A percentile compares a stretch with the other conserved stretches of the same genome.
Evolutionary conservation across 2,888 invertebrate species (phyloP).

Genomic region (Plutella xylostella): DNA sequence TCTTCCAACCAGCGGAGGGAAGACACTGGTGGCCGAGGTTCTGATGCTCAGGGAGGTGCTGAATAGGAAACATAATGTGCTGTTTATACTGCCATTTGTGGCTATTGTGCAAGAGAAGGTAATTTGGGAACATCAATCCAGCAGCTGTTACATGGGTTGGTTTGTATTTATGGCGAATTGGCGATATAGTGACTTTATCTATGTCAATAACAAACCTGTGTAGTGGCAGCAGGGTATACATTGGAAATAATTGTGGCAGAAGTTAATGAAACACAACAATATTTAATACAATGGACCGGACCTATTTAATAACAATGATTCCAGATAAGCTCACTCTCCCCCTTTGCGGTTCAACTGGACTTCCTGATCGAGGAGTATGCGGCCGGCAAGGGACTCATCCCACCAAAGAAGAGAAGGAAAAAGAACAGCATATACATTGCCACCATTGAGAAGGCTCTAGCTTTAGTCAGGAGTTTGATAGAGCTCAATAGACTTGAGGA

Average conservation of each 20-base stretch:
- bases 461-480: constrained; percentile 86
- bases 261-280: too few relatives aligned
- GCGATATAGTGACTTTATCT: too few relatives aligned
- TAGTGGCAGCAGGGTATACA: too few relatives aligned
- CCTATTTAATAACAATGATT: constrained; percentile 21
- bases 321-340: constrained; percentile 84
- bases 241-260: too few relatives aligned
- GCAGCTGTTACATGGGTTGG: too few relatives aligned
- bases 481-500: constrained; percentile 80
- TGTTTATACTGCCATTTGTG: constrained; percentile 94
- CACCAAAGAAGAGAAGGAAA: constrained; percentile 78
- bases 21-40: constrained; percentile 96
- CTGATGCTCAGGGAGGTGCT: constrained; percentile 89
- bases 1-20: constrained; percentile 96
- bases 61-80: constrained; percentile 81
- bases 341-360: constrained; percentile 87
- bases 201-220: too few relatives aligned
- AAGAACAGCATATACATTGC: constrained; percentile 89
- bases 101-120: constrained; percentile 98
- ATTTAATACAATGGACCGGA: too few relatives aligned
- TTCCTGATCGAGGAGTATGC: constrained; percentile 97
- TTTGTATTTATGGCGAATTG: too few relatives aligned
- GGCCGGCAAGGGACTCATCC: constrained; percentile 90
- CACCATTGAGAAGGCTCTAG: constrained; percentile 94
- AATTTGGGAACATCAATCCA: too few relatives aligned